Percentiles rank a stretch among this genome's conserved stretches.
phyloP scores from a whole-genome alignment of 64 coral and sea anemone genomes.

The Montipora sp. region DNA sequence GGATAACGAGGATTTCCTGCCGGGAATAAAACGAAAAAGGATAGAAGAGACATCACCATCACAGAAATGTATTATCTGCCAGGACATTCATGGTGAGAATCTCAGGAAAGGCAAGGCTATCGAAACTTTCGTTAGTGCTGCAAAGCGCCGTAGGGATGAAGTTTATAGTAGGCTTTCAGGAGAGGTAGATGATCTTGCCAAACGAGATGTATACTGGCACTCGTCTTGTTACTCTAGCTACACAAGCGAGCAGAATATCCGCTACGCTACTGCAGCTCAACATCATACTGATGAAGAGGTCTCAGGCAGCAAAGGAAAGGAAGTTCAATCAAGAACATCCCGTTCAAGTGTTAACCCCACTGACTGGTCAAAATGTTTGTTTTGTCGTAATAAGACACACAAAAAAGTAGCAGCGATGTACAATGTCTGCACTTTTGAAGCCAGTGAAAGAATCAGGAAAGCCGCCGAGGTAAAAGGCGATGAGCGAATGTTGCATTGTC shows the following conservation, averaged over 20 bases:
- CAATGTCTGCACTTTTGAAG: no score
- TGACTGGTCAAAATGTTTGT: no score
- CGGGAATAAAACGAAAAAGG: not conserved
- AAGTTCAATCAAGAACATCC: not conserved
- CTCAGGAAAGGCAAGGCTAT: conserved; percentile 10
- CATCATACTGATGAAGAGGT: not conserved
- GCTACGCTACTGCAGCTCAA: not conserved
- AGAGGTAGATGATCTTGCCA: conserved; percentile 25
- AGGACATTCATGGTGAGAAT: not conserved
- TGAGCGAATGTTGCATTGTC: no score
- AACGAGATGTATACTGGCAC: conserved; percentile 54
- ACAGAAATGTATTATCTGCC: not conserved
- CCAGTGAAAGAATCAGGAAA: not conserved
- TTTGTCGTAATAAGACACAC: no score
- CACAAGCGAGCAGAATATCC: conserved; percentile 67
- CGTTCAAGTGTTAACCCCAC: no score
- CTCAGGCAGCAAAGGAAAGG: not conserved
- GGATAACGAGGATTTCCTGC: not conserved
- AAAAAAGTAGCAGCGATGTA: not conserved
- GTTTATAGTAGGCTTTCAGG: conserved; percentile 37
- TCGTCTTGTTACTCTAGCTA: conserved; percentile 64
- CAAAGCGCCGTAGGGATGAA: not conserved
- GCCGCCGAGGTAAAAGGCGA: conserved; percentile 19
- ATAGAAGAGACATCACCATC: not conserved
- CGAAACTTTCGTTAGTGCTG: conserved; percentile 42